Percentiles rank a stretch among this genome's conserved stretches.
Conservation (phyloP, 1,140 invertebrate genomes). For the Episyrphus balteatus region DNA sequence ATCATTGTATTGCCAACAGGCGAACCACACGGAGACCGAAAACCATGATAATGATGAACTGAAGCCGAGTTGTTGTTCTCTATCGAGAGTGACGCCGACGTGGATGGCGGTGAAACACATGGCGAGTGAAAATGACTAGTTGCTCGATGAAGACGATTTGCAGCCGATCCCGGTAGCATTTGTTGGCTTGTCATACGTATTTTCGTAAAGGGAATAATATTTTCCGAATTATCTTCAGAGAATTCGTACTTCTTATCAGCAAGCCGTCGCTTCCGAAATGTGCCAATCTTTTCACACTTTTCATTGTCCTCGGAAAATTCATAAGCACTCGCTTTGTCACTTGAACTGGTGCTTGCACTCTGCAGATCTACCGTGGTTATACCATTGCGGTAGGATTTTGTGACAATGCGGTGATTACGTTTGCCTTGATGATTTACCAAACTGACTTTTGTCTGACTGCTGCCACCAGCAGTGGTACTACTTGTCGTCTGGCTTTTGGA, state of each 20-base stretch:
- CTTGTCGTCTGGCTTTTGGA: background rate
- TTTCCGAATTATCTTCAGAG: conserved; percentile 73
- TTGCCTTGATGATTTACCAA: conserved; percentile 18
- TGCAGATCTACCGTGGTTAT: conserved; percentile 31
- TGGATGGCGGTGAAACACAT: conserved; percentile 31
- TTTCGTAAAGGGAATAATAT: conserved; percentile 63
- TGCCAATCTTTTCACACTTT: conserved; percentile 70
- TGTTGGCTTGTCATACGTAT: conserved; percentile 20
- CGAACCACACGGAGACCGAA: conserved; percentile 36
- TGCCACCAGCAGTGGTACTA: background rate
- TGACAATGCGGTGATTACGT: conserved; percentile 28
- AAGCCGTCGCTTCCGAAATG: conserved; percentile 64
- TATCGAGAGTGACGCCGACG: conserved; percentile 16
- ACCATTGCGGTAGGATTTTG: conserved; percentile 30
- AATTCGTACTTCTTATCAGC: conserved; percentile 90
- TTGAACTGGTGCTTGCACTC: conserved; percentile 12
- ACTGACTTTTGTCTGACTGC: conserved; percentile 1
- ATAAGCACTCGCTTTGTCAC: conserved; percentile 52
- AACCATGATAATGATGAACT: conserved; percentile 18
- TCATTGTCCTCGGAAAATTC: conserved; percentile 75
- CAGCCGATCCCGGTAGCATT: conserved; percentile 3
- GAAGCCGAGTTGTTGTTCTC: conserved; percentile 6
- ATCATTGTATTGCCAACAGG: conserved; percentile 19
- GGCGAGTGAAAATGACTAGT: conserved; percentile 26
- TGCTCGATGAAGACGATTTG: conserved; percentile 1